Percentiles rank a stretch among this genome's conserved stretches.
Evolutionary conservation across 1,140 invertebrate species (phyloP).

Genomic region (Drosophila tani): DNA sequence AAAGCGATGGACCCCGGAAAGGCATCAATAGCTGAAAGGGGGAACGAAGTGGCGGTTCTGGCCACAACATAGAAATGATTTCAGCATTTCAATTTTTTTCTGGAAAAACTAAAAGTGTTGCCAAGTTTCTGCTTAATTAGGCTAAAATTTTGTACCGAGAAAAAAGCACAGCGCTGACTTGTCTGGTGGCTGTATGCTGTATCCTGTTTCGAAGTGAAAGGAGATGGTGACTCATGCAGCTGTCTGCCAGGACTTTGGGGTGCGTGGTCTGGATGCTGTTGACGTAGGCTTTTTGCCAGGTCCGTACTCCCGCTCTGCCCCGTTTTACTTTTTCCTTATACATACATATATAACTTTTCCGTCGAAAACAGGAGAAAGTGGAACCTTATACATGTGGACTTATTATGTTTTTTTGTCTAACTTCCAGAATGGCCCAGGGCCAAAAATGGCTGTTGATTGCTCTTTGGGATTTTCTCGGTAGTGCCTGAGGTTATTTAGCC

Average conservation of each 20-base stretch:
- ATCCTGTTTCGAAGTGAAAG: slow-evolving; percentile 34
- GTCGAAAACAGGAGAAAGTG: slow-evolving; percentile 55
- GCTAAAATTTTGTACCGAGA: slow-evolving; percentile 54
- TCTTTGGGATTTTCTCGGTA: slow-evolving; percentile 28
- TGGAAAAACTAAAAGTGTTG: slow-evolving; percentile 60
- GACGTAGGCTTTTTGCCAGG: slow-evolving; percentile 34
- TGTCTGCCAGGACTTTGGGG: slow-evolving; percentile 35
- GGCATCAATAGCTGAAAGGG: slow-evolving; percentile 17
- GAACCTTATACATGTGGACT: slow-evolving; percentile 34
- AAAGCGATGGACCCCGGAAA: slow-evolving; percentile 9
- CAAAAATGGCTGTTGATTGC: slow-evolving; percentile 63
- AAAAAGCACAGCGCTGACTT: slow-evolving; percentile 6
- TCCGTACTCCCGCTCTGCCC: slow-evolving; percentile 7
- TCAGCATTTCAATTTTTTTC: slow-evolving; percentile 6
- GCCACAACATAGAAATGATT: slow-evolving; percentile 34
- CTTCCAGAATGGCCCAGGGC: slow-evolving; percentile 5
- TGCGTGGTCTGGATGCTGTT: slow-evolving; percentile 37
- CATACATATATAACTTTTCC: not conserved
- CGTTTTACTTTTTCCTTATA: not conserved
- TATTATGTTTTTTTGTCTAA: slow-evolving; percentile 6
- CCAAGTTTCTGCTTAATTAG: slow-evolving; percentile 78
- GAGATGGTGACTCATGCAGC: slow-evolving; percentile 45
- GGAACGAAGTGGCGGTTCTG: slow-evolving; percentile 9
- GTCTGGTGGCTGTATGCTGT: slow-evolving; percentile 25
- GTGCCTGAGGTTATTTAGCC: not conserved